Conservation (phyloP, 1,140 invertebrate species). For the Lordiphosa clarofinis region DNA sequence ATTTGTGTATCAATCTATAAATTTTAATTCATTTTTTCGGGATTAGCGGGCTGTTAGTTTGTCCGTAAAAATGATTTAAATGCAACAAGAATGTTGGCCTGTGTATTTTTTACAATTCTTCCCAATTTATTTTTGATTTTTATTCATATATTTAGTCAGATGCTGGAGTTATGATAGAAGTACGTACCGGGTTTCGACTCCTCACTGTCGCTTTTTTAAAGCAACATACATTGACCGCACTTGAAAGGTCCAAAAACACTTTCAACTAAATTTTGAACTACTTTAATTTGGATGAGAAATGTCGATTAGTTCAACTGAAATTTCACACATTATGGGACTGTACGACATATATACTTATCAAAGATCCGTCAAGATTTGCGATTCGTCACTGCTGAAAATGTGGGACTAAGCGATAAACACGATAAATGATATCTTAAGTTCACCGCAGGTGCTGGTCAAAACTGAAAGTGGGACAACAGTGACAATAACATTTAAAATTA, state of each 20-base stretch:
- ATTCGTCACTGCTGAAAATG: too few species aligned
- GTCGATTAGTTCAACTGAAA: not conserved
- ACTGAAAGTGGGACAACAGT: constrained; percentile 46
- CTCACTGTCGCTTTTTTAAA: constrained; percentile 35
- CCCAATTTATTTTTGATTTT: constrained; percentile 23
- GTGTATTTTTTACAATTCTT: constrained; percentile 44
- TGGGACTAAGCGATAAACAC: constrained; percentile 17
- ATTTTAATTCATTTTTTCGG: too few species aligned
- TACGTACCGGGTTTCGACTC: constrained; percentile 44
- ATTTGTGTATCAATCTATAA: too few species aligned
- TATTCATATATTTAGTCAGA: constrained; percentile 3
- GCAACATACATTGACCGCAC: constrained; percentile 23
- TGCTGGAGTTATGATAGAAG: constrained; percentile 48
- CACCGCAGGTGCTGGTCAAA: constrained; percentile 35
- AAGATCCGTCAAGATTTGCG: constrained; percentile 1
- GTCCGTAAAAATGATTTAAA: too few species aligned
- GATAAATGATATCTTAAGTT: constrained; percentile 10
- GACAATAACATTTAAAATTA: constrained; percentile 34
- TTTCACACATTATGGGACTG: not conserved
- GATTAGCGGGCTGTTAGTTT: too few species aligned
- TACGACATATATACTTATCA: constrained; percentile 7
- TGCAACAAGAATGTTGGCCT: too few species aligned
- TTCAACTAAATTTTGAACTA: constrained; percentile 3
- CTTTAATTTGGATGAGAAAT: constrained; percentile 1
- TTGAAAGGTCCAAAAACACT: constrained; percentile 25